Base-by-base conservation (phyloP, 2,888 invertebrate genomes). In the Mesorhabditis belari region DNA sequence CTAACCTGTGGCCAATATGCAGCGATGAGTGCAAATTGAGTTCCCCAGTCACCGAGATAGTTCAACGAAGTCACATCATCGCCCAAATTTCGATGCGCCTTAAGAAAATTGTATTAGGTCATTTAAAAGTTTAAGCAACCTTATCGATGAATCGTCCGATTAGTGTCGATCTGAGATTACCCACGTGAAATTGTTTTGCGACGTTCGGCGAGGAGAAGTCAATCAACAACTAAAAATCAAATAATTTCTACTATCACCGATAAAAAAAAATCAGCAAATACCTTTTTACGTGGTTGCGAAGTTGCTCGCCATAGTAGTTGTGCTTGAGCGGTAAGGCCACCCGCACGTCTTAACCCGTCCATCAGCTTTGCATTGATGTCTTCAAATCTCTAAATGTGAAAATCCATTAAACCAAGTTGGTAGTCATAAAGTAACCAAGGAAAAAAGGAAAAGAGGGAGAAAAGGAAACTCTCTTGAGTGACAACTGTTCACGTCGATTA, bases 31-130 rank as follows among this genome's bases (percentile, higher is more conserved):
- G 96, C 98, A 85, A 94, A 92, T 82, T 99, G 98, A 1, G 93
- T 92, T 2, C 98, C 98, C 95, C 95, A 99, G 81, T 98, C 98
- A 12, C 98, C 98, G 27, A 98, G 85, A 83, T 93, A 98, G 84
- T 96, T 98, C 9, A 98, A 84, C 77, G 87, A 87, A 0, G 86
- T 87, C 0, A 92, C 91, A 65, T 87, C 83, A 80, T 93, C 88
- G 2, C 88, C 87, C 58, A 88, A 84, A 80, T 87, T 87, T 65
- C 85, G 84, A 49, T 71, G 65, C 5, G 73, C 60, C 76, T 75
- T 27, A 49, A 65, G 64, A 17, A 6, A 17, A 63, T 61, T 55
- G 55, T 19, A 55, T 26, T 27, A 17, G 12, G 27, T 51, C 12
- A 44, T 49, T 23, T 28, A 62, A 6, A 59, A 59, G 17, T n/a